Evolutionary conservation across 1,140 invertebrate species (phyloP).

Genomic region (Aphis gossypii): DNA sequence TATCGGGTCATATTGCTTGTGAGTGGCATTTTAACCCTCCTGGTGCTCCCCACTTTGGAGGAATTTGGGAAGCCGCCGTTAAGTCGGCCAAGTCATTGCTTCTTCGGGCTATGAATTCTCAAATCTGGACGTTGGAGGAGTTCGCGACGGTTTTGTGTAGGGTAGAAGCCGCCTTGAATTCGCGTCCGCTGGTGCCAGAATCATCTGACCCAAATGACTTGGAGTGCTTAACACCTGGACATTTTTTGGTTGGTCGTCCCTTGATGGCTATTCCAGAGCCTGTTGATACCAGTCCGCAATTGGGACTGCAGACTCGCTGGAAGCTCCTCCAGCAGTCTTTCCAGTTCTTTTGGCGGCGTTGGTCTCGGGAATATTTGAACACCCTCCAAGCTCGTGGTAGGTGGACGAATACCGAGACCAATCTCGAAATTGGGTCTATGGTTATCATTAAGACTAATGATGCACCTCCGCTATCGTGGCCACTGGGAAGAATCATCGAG

Average conservation of each 20-base stretch:
- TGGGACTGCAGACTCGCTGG: not conserved
- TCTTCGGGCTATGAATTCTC: not conserved
- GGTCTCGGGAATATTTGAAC: constrained; percentile 21
- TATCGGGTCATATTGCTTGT: not conserved
- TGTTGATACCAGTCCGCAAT: not conserved
- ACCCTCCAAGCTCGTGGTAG: constrained; percentile 23
- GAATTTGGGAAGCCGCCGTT: constrained; percentile 40
- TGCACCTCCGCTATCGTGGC: not conserved
- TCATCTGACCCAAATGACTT: not conserved
- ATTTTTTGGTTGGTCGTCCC: constrained; percentile 62
- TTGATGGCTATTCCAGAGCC: constrained; percentile 47
- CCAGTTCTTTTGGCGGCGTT: constrained; percentile 44
- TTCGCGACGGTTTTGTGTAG: constrained; percentile 61
- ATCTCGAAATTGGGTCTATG: constrained; percentile 25
- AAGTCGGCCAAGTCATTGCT: not conserved
- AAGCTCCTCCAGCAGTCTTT: not conserved
- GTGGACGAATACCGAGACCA: not conserved
- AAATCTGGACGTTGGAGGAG: constrained; percentile 58
- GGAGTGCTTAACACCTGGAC: constrained; percentile 62
- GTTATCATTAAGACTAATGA: not conserved
- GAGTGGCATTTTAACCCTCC: constrained; percentile 41
- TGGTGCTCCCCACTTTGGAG: not conserved
- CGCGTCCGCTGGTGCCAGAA: constrained; percentile 60
- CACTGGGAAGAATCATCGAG: not conserved
- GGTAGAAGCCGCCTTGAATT: constrained; percentile 64